Evolutionary conservation across 2,888 invertebrate genomes (phyloP).

Genomic region (Drosophila pseudotakahashii): DNA sequence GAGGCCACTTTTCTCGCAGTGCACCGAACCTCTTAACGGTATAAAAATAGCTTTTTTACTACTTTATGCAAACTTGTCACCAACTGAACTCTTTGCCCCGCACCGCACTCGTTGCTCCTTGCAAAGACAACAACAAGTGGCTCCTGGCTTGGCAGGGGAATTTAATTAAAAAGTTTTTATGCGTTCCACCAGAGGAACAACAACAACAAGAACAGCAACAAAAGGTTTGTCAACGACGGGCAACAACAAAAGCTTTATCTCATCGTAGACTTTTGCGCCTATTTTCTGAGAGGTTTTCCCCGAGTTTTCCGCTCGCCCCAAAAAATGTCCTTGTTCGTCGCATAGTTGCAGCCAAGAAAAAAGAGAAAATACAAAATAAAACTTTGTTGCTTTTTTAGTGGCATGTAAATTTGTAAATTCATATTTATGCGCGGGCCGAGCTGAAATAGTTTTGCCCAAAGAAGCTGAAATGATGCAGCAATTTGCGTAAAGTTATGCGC

Average conservation of each 20-base stretch:
- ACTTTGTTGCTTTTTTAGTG: conserved; percentile 52
- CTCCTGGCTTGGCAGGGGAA: conserved; percentile 46
- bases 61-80: conserved; percentile 61
- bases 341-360: conserved; percentile 36
- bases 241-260: conserved; percentile 36
- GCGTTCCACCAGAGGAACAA: conserved; percentile 33
- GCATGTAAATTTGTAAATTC: conserved; percentile 58
- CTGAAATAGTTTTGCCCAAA: conserved; percentile 32
- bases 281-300: conserved; percentile 34
- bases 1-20: conserved; percentile 7
- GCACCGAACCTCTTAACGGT: conserved; percentile 27
- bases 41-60: conserved; percentile 52
- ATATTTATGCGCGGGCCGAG: conserved; percentile 29
- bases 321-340: conserved; percentile 30
- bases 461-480: conserved; percentile 60
- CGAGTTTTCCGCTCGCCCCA: background rate
- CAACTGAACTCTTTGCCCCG: conserved; percentile 37
- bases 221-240: conserved; percentile 21
- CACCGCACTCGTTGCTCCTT: background rate
- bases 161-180: conserved; percentile 74
- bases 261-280: conserved; percentile 45
- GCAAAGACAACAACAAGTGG: conserved; percentile 46
- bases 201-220: conserved; percentile 28
- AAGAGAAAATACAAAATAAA: background rate
- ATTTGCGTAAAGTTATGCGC: conserved; percentile 64